phyloP scores from a whole-genome alignment of 2,113 vertebrate genomes.

The Rhadina sibilatrix region DNA sequence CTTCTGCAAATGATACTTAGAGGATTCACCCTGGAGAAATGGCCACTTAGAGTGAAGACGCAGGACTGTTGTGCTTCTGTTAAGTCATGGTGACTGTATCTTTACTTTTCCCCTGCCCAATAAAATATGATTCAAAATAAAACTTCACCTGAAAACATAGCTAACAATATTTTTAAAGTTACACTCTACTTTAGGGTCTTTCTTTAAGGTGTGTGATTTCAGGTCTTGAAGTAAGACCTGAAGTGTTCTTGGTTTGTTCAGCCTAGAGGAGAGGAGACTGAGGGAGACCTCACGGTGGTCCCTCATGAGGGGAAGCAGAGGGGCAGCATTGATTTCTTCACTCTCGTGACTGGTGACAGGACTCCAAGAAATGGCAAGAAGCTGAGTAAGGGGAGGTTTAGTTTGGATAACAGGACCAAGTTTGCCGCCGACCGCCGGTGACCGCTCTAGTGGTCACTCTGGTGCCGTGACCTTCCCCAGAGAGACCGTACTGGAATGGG shows the following conservation, averaged over 20 bases:
- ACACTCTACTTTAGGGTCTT: background rate
- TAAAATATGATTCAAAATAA: background rate
- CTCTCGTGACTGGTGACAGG: fast-evolving
- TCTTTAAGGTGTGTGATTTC: background rate
- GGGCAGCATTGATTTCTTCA: background rate
- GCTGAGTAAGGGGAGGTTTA: background rate
- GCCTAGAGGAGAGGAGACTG: background rate
- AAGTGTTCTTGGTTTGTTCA: background rate
- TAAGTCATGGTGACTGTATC: background rate
- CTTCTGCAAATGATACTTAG: background rate
- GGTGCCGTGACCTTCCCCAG: too few species aligned
- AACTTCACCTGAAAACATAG: background rate
- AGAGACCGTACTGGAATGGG: too few species aligned
- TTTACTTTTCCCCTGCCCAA: background rate
- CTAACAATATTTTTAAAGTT: background rate
- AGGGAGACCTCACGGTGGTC: background rate
- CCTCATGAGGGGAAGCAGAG: background rate
- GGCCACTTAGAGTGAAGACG: background rate
- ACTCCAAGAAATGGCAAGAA: background rate
- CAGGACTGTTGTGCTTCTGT: background rate
- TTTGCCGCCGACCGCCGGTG: too few species aligned
- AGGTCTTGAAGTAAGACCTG: background rate
- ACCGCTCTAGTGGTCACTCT: too few species aligned
- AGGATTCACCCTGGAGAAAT: background rate
- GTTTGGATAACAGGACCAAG: background rate